Base-by-base conservation (phyloP, 2,797 vertebrate genomes). In the Pyrocephalus nanus region DNA sequence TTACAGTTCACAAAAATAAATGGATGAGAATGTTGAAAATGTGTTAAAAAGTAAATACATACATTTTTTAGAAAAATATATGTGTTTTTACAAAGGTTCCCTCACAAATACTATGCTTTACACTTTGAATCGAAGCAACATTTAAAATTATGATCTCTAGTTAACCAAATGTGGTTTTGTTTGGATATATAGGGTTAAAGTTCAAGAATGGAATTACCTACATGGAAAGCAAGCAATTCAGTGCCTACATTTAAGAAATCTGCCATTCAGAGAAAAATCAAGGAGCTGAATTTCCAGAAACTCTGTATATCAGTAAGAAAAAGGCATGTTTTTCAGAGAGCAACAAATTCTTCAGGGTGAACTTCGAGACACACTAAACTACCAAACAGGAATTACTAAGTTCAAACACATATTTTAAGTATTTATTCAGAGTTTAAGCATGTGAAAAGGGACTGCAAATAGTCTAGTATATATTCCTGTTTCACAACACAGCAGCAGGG, bases 361-460 rank as follows among this genome's bases (percentile, higher is more conserved):
- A 66, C 32, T 88, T 51, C 17, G 1, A 70, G 38, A 88, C 29
- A 62, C 2, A 3, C 18, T 26, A 53, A 83, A 27, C 1, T 17
- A 72, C 21, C 27, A 76, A 62, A 67, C 2, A 7, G 15, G 25
- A 90, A 76, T n/a, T 1, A 1, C 0, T 1, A 78, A 36, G 2
- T 82, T 51, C 40, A 89, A 82, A 78, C 3, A 32, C 2, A 0
- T 36, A n/a, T 13, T 23, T 80, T 25, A 16, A 18, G 11, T 53
- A 65, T 47, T 54, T 76, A 21, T 51, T 62, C 51, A 66, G 38
- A 78, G 4, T 19, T 81, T 76, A 62, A 47, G 32, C 22, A 47
- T 4, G 7, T 34, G 60, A 85, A 88, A 70, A 1, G 6, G 18
- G 43, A 25, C n/a, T 69, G 38, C 13, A 75, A 62, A 76, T 7